These are phyloP conservation scores for Drosophila melanosoma DNA, from an alignment of 2,888 invertebrate genomes.

Conservation along the genomic window DNA sequence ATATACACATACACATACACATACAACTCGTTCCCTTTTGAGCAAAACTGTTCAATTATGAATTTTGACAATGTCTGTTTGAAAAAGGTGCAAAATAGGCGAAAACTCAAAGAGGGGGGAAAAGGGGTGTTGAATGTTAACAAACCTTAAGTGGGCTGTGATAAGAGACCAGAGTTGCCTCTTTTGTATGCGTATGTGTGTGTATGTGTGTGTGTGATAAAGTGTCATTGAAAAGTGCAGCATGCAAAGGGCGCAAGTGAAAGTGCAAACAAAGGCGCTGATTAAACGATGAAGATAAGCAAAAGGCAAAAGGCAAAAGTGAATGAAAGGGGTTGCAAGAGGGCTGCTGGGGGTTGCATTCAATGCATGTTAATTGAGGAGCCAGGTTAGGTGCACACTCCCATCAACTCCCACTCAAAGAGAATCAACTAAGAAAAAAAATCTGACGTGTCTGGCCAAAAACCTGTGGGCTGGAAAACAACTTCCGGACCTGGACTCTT, in stretches of 20 bases:
- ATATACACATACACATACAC: slow-evolving; percentile 32
- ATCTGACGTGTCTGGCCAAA: slow-evolving; percentile 32
- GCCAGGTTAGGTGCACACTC: background rate
- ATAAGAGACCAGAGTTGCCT: slow-evolving; percentile 34
- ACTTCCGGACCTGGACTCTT: slow-evolving; percentile 28
- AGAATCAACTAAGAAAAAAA: background rate
- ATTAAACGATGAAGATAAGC: slow-evolving; percentile 64
- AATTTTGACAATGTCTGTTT: slow-evolving; percentile 75
- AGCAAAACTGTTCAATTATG: slow-evolving; percentile 75
- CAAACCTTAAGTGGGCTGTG: slow-evolving; percentile 63
- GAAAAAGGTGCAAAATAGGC: slow-evolving; percentile 72
- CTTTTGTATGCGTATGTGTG: slow-evolving; percentile 2
- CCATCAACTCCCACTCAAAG: background rate
- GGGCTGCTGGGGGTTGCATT: slow-evolving; percentile 19
- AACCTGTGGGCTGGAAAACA: slow-evolving; percentile 41
- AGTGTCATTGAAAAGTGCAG: slow-evolving; percentile 71
- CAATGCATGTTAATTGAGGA: slow-evolving; percentile 57
- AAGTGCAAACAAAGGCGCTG: slow-evolving; percentile 73
- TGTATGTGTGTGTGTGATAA: slow-evolving; percentile 19
- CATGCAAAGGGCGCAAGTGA: slow-evolving; percentile 61
- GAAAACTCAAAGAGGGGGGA: slow-evolving; percentile 44
- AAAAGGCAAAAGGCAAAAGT: slow-evolving; percentile 27
- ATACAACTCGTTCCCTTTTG: slow-evolving; percentile 16
- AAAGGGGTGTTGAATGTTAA: slow-evolving; percentile 27
- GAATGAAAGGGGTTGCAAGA: background rate